Conservation (phyloP, 2,888 invertebrate species). For the Apeira syringaria region DNA sequence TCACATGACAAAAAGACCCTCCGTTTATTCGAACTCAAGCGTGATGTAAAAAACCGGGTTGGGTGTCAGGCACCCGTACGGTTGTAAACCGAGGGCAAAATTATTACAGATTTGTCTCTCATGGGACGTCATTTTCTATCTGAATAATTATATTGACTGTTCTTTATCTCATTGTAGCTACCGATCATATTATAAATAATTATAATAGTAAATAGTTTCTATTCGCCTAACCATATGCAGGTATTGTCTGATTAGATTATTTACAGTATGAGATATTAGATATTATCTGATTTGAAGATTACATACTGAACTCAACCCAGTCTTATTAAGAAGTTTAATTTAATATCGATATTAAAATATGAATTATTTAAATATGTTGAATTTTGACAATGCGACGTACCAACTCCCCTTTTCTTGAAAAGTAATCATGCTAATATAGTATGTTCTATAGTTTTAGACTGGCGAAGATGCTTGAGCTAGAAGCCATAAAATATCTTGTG, state of each 20-base stretch:
- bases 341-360: too few relatives aligned
- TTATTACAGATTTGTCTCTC: slow-evolving; percentile 5
- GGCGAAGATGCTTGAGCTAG: slow-evolving; percentile 17
- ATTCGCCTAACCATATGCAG: too few relatives aligned
- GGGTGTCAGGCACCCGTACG: slow-evolving; percentile 62
- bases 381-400: background rate
- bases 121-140: background rate
- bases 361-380: background rate
- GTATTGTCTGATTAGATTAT: too few relatives aligned
- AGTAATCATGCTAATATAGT: background rate
- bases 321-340: too few relatives aligned
- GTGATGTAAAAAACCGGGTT: slow-evolving; percentile 69
- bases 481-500: slow-evolving; percentile 48
- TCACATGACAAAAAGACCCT: slow-evolving; percentile 79
- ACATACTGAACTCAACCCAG: too few relatives aligned
- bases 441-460: slow-evolving; percentile 1
- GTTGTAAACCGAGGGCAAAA: slow-evolving; percentile 50
- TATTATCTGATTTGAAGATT: too few relatives aligned
- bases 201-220: too few relatives aligned
- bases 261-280: too few relatives aligned
- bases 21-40: slow-evolving; percentile 64
- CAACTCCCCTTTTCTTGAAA: background rate
- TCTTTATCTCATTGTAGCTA: too few relatives aligned
- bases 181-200: too few relatives aligned
- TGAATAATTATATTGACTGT: background rate